Evolutionary conservation across 2,797 vertebrate genomes (phyloP).

Genomic region (Anabacerthia variegaticeps): DNA sequence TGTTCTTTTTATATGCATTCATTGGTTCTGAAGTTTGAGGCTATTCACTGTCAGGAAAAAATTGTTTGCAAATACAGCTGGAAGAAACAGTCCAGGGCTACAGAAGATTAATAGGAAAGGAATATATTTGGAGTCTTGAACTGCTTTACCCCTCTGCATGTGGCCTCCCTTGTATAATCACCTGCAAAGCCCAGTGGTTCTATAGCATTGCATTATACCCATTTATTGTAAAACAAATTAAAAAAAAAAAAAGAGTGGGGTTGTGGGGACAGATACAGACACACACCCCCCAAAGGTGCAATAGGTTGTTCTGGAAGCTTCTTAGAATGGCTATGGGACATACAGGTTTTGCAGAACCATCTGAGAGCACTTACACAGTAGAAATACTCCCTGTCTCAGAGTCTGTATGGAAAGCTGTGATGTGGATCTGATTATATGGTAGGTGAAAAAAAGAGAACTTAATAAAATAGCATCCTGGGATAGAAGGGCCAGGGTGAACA

Average conservation of each 20-base stretch:
- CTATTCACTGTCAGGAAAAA: background rate
- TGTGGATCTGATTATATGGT: background rate
- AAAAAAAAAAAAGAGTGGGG: fast-evolving
- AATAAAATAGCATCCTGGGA: background rate
- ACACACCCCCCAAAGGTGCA: background rate
- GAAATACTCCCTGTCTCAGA: background rate
- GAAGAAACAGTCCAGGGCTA: background rate
- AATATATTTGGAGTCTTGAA: background rate
- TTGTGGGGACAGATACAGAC: background rate
- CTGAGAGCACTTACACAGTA: background rate
- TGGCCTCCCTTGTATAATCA: background rate
- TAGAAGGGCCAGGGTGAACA: background rate
- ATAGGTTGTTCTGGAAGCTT: background rate
- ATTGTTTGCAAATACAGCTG: background rate
- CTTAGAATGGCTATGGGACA: background rate
- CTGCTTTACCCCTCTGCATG: background rate
- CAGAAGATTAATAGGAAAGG: background rate
- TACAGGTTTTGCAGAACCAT: background rate
- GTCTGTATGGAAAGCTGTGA: background rate
- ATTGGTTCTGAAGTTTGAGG: background rate
- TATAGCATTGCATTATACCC: background rate
- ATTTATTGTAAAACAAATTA: background rate
- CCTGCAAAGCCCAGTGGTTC: background rate
- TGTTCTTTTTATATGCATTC: background rate
- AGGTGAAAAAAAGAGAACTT: background rate